Conservation (phyloP, 2,113 vertebrate genomes). For the Origma solitaria region DNA sequence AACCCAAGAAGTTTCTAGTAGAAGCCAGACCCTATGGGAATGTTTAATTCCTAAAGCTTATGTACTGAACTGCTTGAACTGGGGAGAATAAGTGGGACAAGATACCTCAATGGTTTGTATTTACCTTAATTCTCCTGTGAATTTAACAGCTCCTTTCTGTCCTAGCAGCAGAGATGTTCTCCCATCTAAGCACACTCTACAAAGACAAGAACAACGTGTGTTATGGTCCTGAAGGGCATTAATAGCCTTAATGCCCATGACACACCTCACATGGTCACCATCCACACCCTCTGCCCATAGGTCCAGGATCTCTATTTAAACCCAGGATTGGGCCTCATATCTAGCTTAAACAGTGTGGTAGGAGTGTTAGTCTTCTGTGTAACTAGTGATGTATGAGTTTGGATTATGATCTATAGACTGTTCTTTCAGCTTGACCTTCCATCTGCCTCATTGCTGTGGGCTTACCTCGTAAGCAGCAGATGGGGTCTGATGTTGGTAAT, state of each 20-base stretch:
- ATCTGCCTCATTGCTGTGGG: fast-evolving
- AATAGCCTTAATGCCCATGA: background rate
- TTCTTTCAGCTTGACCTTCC: fast-evolving
- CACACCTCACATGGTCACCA: background rate
- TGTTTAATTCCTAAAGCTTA: background rate
- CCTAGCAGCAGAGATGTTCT: background rate
- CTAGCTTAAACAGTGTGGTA: fast-evolving
- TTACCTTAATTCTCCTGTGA: background rate
- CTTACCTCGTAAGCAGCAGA: background rate
- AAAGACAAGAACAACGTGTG: fast-evolving
- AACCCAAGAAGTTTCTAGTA: background rate
- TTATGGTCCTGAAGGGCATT: background rate
- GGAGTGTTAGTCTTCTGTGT: fast-evolving
- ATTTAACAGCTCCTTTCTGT: background rate
- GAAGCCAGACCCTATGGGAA: background rate
- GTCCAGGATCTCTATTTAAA: background rate
- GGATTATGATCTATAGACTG: fast-evolving
- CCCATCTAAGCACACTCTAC: fast-evolving
- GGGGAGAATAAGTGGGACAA: background rate
- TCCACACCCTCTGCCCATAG: background rate
- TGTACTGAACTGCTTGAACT: background rate
- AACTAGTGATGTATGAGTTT: background rate
- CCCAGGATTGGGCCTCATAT: fast-evolving
- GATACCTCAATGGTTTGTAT: background rate
- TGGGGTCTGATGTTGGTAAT: background rate